phyloP scores from a whole-genome alignment of 2,113 vertebrate genomes.

The Tupaia tana region DNA sequence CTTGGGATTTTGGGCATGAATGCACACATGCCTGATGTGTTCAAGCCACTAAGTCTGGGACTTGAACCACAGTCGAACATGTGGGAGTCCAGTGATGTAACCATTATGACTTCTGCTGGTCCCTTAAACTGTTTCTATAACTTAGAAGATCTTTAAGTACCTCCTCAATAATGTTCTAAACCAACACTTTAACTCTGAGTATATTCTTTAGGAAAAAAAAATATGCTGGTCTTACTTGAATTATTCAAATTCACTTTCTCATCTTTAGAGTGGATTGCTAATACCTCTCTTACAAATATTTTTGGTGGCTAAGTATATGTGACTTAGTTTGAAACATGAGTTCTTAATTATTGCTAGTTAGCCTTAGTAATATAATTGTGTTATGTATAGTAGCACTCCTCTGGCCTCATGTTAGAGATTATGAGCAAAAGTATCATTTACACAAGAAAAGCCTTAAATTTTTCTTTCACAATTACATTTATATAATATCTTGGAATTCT shows the following conservation, averaged over 20 bases:
- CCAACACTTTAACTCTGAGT: background rate
- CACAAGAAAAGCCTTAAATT: background rate
- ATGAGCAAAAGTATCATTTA: background rate
- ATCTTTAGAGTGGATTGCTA: background rate
- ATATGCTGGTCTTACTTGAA: background rate
- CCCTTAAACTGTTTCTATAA: background rate
- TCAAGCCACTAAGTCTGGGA: too few relatives aligned
- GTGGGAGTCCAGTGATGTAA: too few relatives aligned
- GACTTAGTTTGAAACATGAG: too few relatives aligned
- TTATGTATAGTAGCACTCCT: background rate
- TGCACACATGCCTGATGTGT: too few relatives aligned
- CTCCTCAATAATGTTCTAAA: background rate
- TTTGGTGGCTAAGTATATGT: background rate
- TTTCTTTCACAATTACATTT: background rate
- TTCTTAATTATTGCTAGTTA: background rate
- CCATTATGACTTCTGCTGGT: too few relatives aligned
- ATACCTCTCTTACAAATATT: background rate
- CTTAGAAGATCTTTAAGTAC: background rate
- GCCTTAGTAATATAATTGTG: background rate
- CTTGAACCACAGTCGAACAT: too few relatives aligned
- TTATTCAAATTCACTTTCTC: background rate
- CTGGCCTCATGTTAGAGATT: too few relatives aligned
- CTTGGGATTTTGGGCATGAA: too few relatives aligned
- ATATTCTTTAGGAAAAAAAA: background rate
- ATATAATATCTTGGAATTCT: background rate